Percentiles rank a stretch among this genome's conserved stretches.
Evolutionary conservation across 2,113 vertebrate species (phyloP).

Genomic region (Gorsachius goisagi): DNA sequence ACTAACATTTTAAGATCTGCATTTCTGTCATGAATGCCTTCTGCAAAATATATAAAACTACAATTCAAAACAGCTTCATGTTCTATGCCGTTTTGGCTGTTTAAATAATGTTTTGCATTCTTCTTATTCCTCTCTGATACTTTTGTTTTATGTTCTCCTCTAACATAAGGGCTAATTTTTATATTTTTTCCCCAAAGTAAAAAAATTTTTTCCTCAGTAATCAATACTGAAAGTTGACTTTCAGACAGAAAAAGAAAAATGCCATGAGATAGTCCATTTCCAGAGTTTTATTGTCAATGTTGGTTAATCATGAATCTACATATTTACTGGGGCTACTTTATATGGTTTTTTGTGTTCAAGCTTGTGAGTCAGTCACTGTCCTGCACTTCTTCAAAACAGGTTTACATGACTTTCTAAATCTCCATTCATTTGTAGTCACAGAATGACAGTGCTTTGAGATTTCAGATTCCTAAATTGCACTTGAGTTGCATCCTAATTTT

Average conservation of each 20-base stretch:
- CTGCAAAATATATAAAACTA: neutral
- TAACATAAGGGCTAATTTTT: neutral
- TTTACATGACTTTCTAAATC: neutral
- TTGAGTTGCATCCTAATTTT: neutral
- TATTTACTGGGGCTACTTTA: neutral
- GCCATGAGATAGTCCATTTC: neutral
- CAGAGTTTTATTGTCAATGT: neutral
- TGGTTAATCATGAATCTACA: neutral
- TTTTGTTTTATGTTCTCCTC: neutral
- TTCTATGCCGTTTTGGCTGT: neutral
- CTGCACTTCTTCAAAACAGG: neutral
- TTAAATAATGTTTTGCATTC: neutral
- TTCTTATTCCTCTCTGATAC: neutral
- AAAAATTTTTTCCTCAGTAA: neutral
- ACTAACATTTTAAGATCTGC: neutral
- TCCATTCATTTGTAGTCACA: neutral
- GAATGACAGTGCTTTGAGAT: neutral
- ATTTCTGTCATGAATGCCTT: neutral
- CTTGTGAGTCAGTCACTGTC: neutral
- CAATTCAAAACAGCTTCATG: neutral
- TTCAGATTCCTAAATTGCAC: neutral
- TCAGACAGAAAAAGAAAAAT: neutral
- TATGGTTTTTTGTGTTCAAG: neutral
- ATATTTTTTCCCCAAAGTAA: neutral
- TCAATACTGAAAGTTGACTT: neutral